Base-by-base conservation (phyloP, 2,113 vertebrate genomes). In the Chlamydotis undulata region DNA sequence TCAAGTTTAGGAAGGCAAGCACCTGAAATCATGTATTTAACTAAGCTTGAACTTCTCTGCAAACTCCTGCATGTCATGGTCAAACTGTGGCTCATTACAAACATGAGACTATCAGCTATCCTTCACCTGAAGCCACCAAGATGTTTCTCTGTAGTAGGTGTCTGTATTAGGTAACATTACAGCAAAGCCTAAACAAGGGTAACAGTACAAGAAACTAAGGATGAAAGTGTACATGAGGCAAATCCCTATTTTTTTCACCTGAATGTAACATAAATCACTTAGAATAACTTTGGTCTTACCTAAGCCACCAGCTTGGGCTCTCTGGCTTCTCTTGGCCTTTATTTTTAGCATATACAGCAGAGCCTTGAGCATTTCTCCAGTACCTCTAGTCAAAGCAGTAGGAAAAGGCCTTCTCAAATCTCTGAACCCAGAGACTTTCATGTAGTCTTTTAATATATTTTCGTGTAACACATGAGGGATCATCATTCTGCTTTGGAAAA, bases 21-120 rank as follows among this genome's bases (percentile, higher is more conserved):
- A 64, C 24, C 13, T 57, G 50, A 39, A 71, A 92, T 45, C 1
- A 1, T 0, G 0, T 14, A 39, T 29, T 26, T 39, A 68, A 73
- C 31, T 35, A 73, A 73, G 24, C 22, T 33, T 68, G 55, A 69
- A 24, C 12, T 50, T 55, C 69, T 60, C 49, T 35, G 16, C 41
- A 76, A 41, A 89, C 26, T 12, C 33, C 53, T 28, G 26, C 10
- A 23, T 39, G 67, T 79, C 35, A 21, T 3, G 8, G 15, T 79
- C 52, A 22, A 53, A 71, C 23, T 18, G 53, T 39, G 63, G 63
- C 28, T 68, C 39, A 41, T n/a, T 18, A 33, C 21, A 68, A 67
- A 35, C 19, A 9, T 63, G 6, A 18, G 31, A 45, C 18, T 21
- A 18, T 28, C 15, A 64, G 50, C 24, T 25, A 21, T 17, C 16